phyloP scores from a whole-genome alignment of 2,797 vertebrate species.

The Smutsia gigantea region DNA sequence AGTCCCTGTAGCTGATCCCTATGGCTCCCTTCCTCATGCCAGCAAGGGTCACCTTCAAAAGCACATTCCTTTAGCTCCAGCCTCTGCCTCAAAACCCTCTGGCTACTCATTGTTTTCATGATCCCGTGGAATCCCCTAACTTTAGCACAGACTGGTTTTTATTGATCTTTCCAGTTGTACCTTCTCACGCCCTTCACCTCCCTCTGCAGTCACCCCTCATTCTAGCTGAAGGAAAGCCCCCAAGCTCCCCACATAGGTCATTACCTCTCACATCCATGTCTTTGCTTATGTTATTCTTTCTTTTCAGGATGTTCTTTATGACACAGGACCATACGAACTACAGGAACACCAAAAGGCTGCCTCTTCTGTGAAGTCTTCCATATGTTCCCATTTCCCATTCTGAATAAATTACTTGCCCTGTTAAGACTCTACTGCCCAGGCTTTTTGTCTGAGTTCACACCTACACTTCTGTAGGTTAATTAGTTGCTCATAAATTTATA shows the following conservation, averaged over 20 bases:
- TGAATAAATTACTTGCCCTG: neutral
- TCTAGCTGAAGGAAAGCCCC: neutral
- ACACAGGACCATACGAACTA: neutral
- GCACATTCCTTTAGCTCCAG: neutral
- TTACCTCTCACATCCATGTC: neutral
- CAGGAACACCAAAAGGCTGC: neutral
- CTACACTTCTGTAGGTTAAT: neutral
- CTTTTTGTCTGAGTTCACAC: neutral
- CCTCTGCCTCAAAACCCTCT: neutral
- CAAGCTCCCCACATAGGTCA: no score
- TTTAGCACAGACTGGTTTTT: neutral
- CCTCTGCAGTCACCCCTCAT: neutral
- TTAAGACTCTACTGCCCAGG: neutral
- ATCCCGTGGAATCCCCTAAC: neutral
- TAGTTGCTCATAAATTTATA: neutral
- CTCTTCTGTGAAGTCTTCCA: neutral
- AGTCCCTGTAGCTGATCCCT: neutral
- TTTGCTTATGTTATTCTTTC: neutral
- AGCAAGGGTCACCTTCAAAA: neutral
- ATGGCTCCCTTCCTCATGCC: neutral
- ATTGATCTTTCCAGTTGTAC: neutral
- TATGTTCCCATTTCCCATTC: neutral
- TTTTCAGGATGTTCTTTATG: neutral
- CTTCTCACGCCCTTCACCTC: neutral
- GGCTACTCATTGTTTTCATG: neutral